Percentiles rank a stretch among this genome's conserved stretches.
Conservation (phyloP, 2,797 vertebrate species). For the Anguilla obscura region DNA sequence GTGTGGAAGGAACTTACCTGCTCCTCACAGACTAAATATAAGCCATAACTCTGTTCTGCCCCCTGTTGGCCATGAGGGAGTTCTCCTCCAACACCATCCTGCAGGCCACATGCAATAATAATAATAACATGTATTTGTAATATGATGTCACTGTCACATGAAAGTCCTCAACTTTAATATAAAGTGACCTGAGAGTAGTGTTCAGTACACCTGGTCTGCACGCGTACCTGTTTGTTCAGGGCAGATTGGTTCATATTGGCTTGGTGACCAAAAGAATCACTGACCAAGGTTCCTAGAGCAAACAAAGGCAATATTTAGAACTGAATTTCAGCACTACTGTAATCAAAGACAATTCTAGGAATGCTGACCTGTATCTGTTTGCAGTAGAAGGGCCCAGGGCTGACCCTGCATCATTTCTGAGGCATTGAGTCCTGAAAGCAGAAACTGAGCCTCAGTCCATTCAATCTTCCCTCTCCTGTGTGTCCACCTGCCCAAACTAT, state of each 20-base stretch:
- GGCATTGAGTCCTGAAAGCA: constrained; percentile 56
- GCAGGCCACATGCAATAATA: neutral
- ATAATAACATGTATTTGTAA: neutral
- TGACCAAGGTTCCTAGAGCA: neutral
- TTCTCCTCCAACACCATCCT: neutral
- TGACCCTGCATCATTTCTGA: constrained; percentile 53
- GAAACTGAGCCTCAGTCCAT: constrained; percentile 28
- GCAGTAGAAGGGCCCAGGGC: constrained; percentile 61
- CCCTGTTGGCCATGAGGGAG: neutral
- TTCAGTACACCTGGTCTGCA: neutral
- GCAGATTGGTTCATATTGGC: neutral
- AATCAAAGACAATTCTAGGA: neutral
- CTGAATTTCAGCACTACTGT: neutral
- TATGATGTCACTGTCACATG: neutral
- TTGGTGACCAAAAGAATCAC: neutral
- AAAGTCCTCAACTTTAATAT: neutral
- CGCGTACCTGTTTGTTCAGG: neutral
- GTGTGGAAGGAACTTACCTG: neutral
- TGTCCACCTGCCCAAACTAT: neutral
- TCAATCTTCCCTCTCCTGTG: neutral
- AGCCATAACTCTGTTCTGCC: constrained; percentile 15
- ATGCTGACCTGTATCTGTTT: constrained; percentile 42
- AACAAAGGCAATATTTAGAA: neutral
- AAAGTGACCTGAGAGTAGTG: neutral
- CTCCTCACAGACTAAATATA: neutral